phyloP scores from a whole-genome alignment of 2,113 vertebrate genomes.

The Eudyptes chrysolophus region DNA sequence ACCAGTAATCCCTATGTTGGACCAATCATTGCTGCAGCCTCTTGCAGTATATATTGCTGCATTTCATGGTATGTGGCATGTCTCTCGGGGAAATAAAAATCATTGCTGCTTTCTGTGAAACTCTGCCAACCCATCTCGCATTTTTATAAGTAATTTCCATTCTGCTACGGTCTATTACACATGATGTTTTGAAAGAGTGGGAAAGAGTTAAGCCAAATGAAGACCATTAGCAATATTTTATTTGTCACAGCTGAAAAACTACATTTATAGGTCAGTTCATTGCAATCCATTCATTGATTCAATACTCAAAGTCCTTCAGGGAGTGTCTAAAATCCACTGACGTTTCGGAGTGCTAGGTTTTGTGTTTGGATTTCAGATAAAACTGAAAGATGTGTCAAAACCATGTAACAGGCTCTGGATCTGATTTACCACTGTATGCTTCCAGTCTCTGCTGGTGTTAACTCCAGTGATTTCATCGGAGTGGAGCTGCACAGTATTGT shows the following conservation, averaged over 20 bases:
- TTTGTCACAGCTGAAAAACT: conserved; percentile 58
- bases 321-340: conserved; percentile 17
- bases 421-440: conserved; percentile 29
- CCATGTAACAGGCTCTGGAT: neutral
- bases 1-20: neutral
- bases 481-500: neutral
- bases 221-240: conserved; percentile 65
- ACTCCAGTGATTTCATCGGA: neutral
- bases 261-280: conserved; percentile 38
- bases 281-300: conserved; percentile 39
- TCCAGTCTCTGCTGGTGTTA: neutral
- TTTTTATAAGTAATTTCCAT: conserved; percentile 41
- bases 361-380: conserved; percentile 49
- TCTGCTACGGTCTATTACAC: conserved; percentile 3
- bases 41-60: neutral
- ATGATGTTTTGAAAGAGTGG: neutral
- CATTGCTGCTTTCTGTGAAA: conserved; percentile 14
- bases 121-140: neutral
- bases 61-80: neutral
- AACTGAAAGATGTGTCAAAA: conserved; percentile 39
- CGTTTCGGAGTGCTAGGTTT: conserved; percentile 24
- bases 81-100: neutral
- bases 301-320: conserved; percentile 10
- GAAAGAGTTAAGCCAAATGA: conserved; percentile 53
- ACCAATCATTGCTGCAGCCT: neutral